Evolutionary conservation across 2,888 invertebrate species (phyloP), one percentile per base, ranked within the genome.

Genomic region (Griposia aprilina): DNA sequence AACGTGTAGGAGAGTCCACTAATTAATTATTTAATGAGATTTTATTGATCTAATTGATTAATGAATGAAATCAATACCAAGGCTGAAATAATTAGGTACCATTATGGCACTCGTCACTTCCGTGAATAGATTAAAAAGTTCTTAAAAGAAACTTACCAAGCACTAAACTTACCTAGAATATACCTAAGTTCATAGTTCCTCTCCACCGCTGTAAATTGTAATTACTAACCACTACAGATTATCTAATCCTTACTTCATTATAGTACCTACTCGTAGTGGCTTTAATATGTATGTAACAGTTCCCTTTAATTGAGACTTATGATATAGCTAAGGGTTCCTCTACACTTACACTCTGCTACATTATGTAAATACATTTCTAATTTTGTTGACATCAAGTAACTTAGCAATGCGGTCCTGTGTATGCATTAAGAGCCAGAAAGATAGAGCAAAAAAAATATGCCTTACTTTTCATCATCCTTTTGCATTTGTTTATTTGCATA

Each of bases 291-390:
- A 83, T 79, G 86, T 86, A 74, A 83, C 80, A 67, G 83, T 83
- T 67, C 52, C 60, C 63, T 71, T 70, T 84, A 84, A 86, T 86
- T 86, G 70, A 86, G 76, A 84, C 83, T 86, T 84, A 84, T 74
- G 87, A 72, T 71, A 74, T 86, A 68, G 74, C 65, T 79, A 67
- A 63, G 70, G 75, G 52, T 71, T 63, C 36, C 73, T 83, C 50
- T 20, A 68, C 45, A 65, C 74, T 67, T 57, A 74, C 65, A n/a
- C 50, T 26, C 36, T 17, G 55, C 7, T 73, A 30, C 59, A 36
- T 74, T 65, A 69, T 57, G 57, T 63, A 60, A 20, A 62, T 26
- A 66, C 11, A 36, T 13, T 50, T 50, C 55, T 55, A 45, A 70
- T 68, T 79, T 62, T 45, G 41, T 59, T 63, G 36, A 55, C 11